Evolutionary conservation across 2,113 vertebrate species (phyloP).

Genomic region (Thomomys bottae): DNA sequence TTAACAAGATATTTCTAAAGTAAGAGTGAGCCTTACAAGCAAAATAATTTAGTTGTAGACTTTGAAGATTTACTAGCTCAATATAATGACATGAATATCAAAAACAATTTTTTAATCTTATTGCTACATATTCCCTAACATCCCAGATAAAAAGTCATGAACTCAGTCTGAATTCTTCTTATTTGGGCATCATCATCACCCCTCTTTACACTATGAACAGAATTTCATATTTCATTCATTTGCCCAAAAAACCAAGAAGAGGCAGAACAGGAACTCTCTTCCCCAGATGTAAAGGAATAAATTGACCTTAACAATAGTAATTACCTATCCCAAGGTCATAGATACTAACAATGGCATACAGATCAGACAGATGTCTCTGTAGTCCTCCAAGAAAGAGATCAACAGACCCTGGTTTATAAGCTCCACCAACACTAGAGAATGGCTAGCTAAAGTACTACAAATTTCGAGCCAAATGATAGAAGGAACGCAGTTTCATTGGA

Average conservation of each 20-base stretch:
- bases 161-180: neutral
- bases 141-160: neutral
- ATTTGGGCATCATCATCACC: neutral
- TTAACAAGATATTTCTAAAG: conserved; percentile 2
- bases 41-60: conserved; percentile 8
- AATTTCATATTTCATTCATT: neutral
- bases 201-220: neutral
- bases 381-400: neutral
- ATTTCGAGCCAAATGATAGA: neutral
- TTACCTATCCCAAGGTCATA: neutral
- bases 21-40: neutral
- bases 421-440: neutral
- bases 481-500: neutral
- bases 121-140: neutral
- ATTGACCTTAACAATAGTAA: neutral
- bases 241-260: neutral
- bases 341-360: neutral
- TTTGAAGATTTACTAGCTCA: neutral
- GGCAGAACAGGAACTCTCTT: neutral
- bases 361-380: neutral
- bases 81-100: neutral
- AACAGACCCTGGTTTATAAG: neutral
- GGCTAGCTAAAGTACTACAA: neutral
- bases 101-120: neutral
- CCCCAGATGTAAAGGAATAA: neutral